Base-by-base conservation (phyloP, 2,113 vertebrate species). In the Leptobrachium leishanense region DNA sequence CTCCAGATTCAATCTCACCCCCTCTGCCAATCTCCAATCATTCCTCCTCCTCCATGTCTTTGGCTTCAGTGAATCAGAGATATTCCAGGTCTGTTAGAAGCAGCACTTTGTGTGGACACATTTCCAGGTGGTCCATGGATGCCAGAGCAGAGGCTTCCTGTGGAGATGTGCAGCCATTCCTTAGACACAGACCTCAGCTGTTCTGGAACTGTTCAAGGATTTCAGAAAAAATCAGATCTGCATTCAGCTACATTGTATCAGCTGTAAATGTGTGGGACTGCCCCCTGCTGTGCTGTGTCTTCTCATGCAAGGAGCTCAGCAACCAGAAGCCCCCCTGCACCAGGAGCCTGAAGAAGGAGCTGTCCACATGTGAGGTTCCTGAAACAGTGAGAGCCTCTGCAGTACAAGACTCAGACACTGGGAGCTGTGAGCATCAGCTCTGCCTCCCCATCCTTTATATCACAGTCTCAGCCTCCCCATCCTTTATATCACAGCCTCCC, bases 351-450 rank as follows among this genome's bases (percentile, higher is more conserved):
- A 13, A 7, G 53, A 3, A 57, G 68, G 2, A 6, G 57, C 72
- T 74, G 57, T 74, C 72, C 59, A 43, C 59, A 39, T 55, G 43
- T 74, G 72, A 64, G 72, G 72, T 64, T 31, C 41, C 72, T 74
- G 72, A 63, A 74, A 62, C 43, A 50, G 6, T 70, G 43, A 13
- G 13, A 68, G 3, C 2, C 7, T 20, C 9, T 63, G n/a, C 72
- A 64, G 59, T 39, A 9, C 20, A 4, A 42, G 1, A 31, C 2
- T 4, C 2, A 54, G 10, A 50, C 68, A 10, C 72, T 63, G 43
- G 59, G 72, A 59, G n/a, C 57, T 42, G 13, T 10, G 39, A 10
- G 9, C 5, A 39, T 64, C 62, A 20, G 9, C 6, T 9, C 62
- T 7, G 62, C 2, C 62, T 64, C 2, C 20, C 20, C 10, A 54